Conservation (phyloP, 2,888 invertebrate species). For the Dolomedes plantarius region DNA sequence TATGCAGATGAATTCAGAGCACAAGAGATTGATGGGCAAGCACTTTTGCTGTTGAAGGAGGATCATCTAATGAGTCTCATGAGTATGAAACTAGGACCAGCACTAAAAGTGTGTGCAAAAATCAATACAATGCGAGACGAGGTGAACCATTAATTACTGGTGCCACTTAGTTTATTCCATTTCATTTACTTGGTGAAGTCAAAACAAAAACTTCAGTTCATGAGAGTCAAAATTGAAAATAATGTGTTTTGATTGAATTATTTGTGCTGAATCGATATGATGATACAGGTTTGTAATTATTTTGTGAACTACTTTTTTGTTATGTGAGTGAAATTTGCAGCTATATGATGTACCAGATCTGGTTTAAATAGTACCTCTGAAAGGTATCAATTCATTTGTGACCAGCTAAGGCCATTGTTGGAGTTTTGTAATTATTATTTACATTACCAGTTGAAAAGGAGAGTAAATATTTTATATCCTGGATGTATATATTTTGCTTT, state of each 20-base stretch:
- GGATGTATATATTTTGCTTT: background rate
- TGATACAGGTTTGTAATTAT: too few relatives aligned
- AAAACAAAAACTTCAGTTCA: too few relatives aligned
- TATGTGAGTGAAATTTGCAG: too few relatives aligned
- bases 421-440: too few relatives aligned
- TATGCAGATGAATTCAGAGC: slow-evolving; percentile 96
- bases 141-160: slow-evolving; percentile 31
- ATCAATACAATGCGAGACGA: slow-evolving; percentile 79
- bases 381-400: too few relatives aligned
- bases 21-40: slow-evolving; percentile 97
- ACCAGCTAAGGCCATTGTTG: too few relatives aligned
- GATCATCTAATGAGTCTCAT: slow-evolving; percentile 96
- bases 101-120: slow-evolving; percentile 94
- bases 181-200: background rate
- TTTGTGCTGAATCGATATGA: too few relatives aligned
- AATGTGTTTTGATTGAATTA: too few relatives aligned
- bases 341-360: too few relatives aligned
- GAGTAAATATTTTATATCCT: background rate
- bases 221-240: too few relatives aligned
- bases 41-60: slow-evolving; percentile 91
- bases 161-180: background rate
- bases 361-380: too few relatives aligned
- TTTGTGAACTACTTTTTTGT: too few relatives aligned
- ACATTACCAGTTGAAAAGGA: background rate
- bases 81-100: slow-evolving; percentile 96